phyloP scores from a whole-genome alignment of 2,113 vertebrate genomes.

The Murina feae region DNA sequence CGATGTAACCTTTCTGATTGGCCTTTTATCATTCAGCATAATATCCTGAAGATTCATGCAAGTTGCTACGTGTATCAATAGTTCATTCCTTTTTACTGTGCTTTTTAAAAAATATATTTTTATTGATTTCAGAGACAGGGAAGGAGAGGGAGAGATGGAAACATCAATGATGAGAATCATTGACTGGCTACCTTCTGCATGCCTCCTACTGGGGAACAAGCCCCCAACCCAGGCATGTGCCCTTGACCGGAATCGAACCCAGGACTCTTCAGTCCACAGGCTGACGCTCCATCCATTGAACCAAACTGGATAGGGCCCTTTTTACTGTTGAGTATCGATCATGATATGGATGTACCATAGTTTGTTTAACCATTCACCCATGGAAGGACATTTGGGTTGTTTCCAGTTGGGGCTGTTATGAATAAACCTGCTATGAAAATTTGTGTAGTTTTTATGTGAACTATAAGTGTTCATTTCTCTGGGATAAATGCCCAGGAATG shows the following conservation, averaged over 20 bases:
- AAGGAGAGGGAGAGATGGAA: too few species aligned
- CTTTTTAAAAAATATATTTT: too few species aligned
- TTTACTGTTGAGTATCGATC: neutral
- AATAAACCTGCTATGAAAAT: slow-evolving; percentile 1
- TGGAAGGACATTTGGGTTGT: neutral
- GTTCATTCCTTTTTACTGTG: neutral
- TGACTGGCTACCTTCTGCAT: too few species aligned
- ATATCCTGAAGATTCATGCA: neutral
- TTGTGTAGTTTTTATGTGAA: slow-evolving; percentile 29
- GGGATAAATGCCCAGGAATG: slow-evolving; percentile 34
- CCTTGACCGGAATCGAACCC: too few species aligned
- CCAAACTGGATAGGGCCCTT: neutral
- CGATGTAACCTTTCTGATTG: neutral
- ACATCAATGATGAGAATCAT: too few species aligned
- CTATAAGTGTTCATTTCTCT: slow-evolving; percentile 23
- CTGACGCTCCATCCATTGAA: too few species aligned
- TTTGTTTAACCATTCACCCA: neutral
- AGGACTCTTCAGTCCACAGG: too few species aligned
- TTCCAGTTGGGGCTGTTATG: neutral
- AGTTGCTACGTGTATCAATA: neutral
- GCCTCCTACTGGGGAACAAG: too few species aligned
- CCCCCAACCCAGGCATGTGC: too few species aligned
- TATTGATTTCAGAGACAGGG: too few species aligned
- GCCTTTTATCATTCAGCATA: neutral
- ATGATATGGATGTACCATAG: neutral